These are phyloP conservation scores for Scaptomyza cyrtandrae DNA, from an alignment of 2,888 invertebrate species.

Conservation along the genomic window DNA sequence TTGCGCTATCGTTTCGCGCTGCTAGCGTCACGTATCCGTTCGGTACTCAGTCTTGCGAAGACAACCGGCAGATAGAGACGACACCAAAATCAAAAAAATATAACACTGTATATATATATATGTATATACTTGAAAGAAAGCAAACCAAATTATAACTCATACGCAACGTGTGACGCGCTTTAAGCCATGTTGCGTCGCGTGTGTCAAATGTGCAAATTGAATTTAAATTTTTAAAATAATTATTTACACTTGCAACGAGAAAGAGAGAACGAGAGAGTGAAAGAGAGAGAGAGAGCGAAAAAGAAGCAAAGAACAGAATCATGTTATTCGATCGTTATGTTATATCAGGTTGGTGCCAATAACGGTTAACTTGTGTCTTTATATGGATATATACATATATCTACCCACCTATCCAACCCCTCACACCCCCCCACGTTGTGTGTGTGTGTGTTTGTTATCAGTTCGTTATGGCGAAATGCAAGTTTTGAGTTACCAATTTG, in stretches of 20 bases:
- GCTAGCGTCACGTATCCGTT: conserved; percentile 71
- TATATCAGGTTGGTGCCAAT: conserved; percentile 82
- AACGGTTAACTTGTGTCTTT: conserved; percentile 16
- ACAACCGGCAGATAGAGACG: conserved; percentile 84
- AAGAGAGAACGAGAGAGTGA: not conserved
- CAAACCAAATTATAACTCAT: conserved; percentile 41
- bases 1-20: conserved; percentile 62
- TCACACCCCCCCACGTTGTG: not conserved
- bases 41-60: conserved; percentile 82
- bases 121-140: not conserved
- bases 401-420: not conserved
- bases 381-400: conserved; percentile 27
- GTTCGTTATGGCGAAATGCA: conserved; percentile 35
- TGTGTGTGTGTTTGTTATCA: conserved; percentile 39
- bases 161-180: conserved; percentile 52
- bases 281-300: not conserved
- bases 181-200: conserved; percentile 59
- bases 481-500: conserved; percentile 51
- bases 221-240: conserved; percentile 24
- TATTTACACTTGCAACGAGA: conserved; percentile 35
- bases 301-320: conserved; percentile 19
- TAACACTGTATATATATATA: too few species aligned
- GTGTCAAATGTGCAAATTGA: conserved; percentile 34
- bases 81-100: conserved; percentile 55
- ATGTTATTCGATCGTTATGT: conserved; percentile 84